Evolutionary conservation across 2,888 invertebrate species (phyloP).

Genomic region (Seira sanloemensis): DNA sequence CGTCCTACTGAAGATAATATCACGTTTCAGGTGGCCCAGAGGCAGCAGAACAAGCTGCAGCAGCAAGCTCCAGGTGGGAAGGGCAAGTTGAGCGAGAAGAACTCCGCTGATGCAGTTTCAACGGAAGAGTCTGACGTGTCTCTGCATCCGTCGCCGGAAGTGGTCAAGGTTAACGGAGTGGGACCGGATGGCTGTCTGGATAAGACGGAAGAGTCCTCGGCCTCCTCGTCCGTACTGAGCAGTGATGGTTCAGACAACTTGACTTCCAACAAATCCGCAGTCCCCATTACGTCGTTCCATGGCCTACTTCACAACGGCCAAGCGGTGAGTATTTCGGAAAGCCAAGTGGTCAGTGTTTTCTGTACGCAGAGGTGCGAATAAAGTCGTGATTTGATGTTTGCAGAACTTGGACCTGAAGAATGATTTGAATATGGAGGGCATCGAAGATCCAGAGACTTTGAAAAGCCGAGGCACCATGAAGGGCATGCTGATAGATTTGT

Average conservation of each 20-base stretch:
- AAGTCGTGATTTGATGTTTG: constrained; percentile 7
- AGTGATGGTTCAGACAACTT: constrained; percentile 77
- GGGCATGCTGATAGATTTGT: constrained; percentile 86
- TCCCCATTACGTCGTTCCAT: constrained; percentile 79
- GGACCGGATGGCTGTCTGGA: constrained; percentile 73
- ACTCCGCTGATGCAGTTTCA: neutral
- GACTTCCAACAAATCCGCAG: constrained; percentile 35
- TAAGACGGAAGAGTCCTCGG: constrained; percentile 78
- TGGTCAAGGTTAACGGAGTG: constrained; percentile 73
- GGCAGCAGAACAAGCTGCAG: constrained; percentile 81
- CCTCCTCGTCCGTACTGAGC: constrained; percentile 78
- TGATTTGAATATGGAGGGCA: constrained; percentile 66
- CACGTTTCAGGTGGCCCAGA: constrained; percentile 81
- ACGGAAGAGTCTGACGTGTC: constrained; percentile 12
- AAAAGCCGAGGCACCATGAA: constrained; percentile 69
- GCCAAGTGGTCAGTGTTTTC: no score
- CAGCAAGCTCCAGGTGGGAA: constrained; percentile 70
- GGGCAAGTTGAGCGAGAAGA: constrained; percentile 34
- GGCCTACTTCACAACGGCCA: constrained; percentile 80
- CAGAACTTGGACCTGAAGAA: constrained; percentile 57
- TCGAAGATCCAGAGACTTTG: constrained; percentile 77
- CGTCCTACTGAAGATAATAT: no score
- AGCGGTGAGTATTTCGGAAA: constrained; percentile 33
- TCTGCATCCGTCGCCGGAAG: constrained; percentile 7
- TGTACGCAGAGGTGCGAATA: neutral